Conservation (phyloP, 2,113 vertebrate species). For the Vicugna pacos region DNA sequence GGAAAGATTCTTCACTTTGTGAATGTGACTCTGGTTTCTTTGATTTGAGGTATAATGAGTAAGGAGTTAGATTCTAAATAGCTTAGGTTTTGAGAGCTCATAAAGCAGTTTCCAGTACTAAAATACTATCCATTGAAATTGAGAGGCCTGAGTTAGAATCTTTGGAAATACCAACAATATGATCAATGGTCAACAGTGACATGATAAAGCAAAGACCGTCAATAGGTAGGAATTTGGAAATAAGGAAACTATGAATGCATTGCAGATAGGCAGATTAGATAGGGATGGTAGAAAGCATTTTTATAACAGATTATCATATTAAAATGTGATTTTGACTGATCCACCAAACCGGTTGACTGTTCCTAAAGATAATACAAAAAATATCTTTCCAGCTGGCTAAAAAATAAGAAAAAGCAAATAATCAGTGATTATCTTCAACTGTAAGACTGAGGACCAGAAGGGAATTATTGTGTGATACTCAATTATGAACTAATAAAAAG, state of each 20-base stretch:
- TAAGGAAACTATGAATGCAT: not conserved
- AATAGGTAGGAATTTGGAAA: not conserved
- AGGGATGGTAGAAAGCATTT: not conserved
- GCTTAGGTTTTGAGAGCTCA: not conserved
- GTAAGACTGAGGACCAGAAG: not conserved
- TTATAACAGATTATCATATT: constrained; percentile 26
- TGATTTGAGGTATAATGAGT: constrained; percentile 10
- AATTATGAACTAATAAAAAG: constrained; percentile 48
- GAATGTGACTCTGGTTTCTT: not conserved
- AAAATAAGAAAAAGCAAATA: constrained; percentile 55
- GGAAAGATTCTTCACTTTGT: constrained; percentile 18
- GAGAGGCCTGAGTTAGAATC: not conserved
- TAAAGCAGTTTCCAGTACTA: constrained; percentile 2
- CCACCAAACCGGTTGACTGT: not conserved
- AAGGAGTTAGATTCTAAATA: not conserved
- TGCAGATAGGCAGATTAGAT: not conserved
- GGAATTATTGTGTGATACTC: not conserved
- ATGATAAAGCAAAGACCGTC: not conserved
- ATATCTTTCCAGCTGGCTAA: constrained; percentile 32
- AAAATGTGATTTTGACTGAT: not conserved
- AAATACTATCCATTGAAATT: not conserved
- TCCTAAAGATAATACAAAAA: not conserved
- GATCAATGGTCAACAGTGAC: not conserved
- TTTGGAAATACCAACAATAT: not conserved
- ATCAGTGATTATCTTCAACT: not conserved